Evolutionary conservation across 2,113 vertebrate species (phyloP).

Genomic region (Lanius ludovicianus): DNA sequence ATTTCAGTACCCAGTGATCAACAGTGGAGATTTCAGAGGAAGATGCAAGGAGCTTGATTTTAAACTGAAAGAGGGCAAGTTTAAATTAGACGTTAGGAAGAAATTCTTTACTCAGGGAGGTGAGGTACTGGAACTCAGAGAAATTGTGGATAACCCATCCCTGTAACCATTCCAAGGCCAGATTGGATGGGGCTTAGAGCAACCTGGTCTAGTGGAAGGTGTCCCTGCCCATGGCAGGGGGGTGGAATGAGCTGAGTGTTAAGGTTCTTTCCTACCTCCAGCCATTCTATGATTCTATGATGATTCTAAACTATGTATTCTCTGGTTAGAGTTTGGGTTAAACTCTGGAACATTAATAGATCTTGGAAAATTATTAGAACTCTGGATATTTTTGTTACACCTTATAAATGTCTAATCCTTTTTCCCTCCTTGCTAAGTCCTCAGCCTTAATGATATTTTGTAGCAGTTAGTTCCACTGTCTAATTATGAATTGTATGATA

Average conservation of each 20-base stretch:
- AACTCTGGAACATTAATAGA: not conserved
- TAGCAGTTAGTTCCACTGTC: conserved; percentile 56
- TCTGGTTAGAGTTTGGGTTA: not conserved
- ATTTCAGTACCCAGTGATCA: not conserved
- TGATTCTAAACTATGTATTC: not conserved
- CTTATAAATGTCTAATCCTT: conserved; percentile 42
- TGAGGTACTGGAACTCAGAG: not conserved
- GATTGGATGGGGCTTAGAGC: not conserved
- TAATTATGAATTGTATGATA: conserved; percentile 59
- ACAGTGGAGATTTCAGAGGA: not conserved
- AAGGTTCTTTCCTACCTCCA: not conserved
- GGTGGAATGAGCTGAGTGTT: not conserved
- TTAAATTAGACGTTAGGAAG: not conserved
- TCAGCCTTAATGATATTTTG: conserved; percentile 52
- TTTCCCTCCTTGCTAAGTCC: not conserved
- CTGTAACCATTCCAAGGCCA: not conserved
- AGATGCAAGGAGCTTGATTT: not conserved
- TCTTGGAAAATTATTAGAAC: conserved; percentile 21
- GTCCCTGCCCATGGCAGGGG: not conserved
- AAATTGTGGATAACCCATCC: not conserved
- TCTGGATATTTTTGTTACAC: conserved; percentile 39
- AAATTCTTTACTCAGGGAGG: not conserved
- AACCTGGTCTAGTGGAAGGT: not conserved
- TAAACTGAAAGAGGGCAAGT: not conserved
- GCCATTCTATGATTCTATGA: not conserved